Base-by-base conservation (phyloP, 1,140 invertebrate genomes). In the Caenorhabditis briggsae region DNA sequence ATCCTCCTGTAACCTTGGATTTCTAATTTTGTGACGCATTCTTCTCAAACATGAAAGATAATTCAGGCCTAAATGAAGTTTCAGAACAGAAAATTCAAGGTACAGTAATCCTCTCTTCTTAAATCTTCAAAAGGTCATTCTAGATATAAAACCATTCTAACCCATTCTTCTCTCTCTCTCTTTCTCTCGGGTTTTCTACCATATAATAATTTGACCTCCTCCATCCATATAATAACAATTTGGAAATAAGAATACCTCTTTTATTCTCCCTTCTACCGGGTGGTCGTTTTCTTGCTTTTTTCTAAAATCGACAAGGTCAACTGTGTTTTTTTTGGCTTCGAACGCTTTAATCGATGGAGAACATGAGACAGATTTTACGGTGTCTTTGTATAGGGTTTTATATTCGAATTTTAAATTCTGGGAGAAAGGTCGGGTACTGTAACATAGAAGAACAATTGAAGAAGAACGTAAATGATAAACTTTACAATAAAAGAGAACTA, bases 331-430 rank as follows among this genome's bases (percentile, higher is more conserved):
- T 58, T 58, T 58, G 6, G 12, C 56, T 58, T 58, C 12, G 14
- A n/a, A 14, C n/a, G 12, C 56, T 58, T 58, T 58, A 58, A 58
- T 58, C 56, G 56, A 18, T 7, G 56, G 6, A 14, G 56, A 58
- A 58, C 56, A 58, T 58, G 16, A n/a, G 18, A 58, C 7, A n/a
- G n/a, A 58, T 58, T 58, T 58, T 58, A 58, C 56, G 56, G 56
- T 58, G 33, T 53, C 50, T 53, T 53, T 53, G 12, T 58, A 7
- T 58, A 14, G 16, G 16, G 16, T 58, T 58, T 58, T 58, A n/a
- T 18, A 14, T 14, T 14, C 16, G 56, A n/a, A 58, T n/a, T 58
- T n/a, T 7, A n/a, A n/a, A n/a, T 14, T 18, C n/a, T 58, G 16
- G 50, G 16, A n/a, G n/a, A 58, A 58, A 58, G 56, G 56, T 58